Percentiles rank a stretch among this genome's conserved stretches.
phyloP scores from a whole-genome alignment of 2,797 vertebrate genomes.

The Paratrypauchen microcephalus region DNA sequence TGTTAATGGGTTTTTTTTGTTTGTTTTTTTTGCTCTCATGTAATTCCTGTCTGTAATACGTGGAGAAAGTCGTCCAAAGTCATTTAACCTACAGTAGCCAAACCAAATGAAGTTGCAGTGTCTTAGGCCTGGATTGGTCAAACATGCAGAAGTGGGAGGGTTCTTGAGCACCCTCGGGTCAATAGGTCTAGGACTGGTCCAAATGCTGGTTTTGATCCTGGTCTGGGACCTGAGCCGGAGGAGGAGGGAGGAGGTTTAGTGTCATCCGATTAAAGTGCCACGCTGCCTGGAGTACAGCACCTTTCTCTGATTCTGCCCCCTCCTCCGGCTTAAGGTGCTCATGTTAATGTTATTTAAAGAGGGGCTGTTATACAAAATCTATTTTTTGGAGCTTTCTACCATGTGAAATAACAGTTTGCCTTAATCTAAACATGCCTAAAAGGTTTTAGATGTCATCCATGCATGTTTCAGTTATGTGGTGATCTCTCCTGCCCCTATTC shows the following conservation, averaged over 20 bases:
- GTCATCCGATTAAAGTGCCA: conserved; percentile 75
- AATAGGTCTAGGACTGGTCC: neutral
- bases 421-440: no score
- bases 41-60: neutral
- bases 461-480: no score
- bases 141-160: neutral
- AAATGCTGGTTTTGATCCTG: no score
- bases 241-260: conserved; percentile 59
- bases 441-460: no score
- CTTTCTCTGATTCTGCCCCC: neutral
- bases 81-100: neutral
- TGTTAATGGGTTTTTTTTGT: no score
- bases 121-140: neutral
- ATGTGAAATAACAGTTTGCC: no score
- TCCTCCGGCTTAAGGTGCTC: neutral
- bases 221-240: no score
- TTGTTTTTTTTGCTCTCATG: no score
- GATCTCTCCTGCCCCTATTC: no score
- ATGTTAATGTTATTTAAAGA: neutral
- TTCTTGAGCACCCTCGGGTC: neutral
- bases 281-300: conserved; percentile 24
- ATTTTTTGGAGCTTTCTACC: no score
- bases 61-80: neutral
- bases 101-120: neutral
- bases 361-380: no score